phyloP scores from a whole-genome alignment of 2,797 vertebrate genomes.

The Cossypha heuglini region DNA sequence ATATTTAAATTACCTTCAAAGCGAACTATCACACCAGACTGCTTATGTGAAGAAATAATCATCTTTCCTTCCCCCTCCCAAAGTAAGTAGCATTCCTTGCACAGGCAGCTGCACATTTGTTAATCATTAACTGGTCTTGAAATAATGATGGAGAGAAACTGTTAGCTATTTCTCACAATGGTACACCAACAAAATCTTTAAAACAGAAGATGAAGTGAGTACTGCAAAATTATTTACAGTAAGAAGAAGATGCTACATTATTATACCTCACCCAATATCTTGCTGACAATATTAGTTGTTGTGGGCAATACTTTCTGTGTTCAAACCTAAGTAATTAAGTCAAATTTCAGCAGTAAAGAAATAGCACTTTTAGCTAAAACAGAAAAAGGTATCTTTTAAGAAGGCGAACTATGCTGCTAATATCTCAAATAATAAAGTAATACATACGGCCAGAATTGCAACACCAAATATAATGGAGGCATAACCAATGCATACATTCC shows the following conservation, averaged over 20 bases:
- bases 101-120: constrained; percentile 54
- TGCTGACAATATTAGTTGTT: constrained; percentile 69
- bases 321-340: constrained; percentile 73
- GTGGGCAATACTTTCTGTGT: constrained; percentile 73
- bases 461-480: constrained; percentile 31
- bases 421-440: constrained; percentile 25
- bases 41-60: constrained; percentile 20
- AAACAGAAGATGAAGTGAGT: constrained; percentile 49
- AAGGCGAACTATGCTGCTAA: background rate
- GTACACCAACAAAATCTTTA: background rate
- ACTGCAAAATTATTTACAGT: background rate
- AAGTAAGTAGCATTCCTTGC: constrained; percentile 70
- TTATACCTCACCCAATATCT: constrained; percentile 74
- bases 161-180: background rate
- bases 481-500: constrained; percentile 61
- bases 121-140: constrained; percentile 66
- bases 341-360: constrained; percentile 35
- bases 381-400: background rate
- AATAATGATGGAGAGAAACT: background rate
- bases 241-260: constrained; percentile 49
- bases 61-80: background rate
- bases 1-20: background rate
- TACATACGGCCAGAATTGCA: background rate
- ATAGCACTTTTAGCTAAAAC: constrained; percentile 31
- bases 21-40: background rate